Conservation (phyloP, 2,888 invertebrate species). For the Netelia fuscicornis region DNA sequence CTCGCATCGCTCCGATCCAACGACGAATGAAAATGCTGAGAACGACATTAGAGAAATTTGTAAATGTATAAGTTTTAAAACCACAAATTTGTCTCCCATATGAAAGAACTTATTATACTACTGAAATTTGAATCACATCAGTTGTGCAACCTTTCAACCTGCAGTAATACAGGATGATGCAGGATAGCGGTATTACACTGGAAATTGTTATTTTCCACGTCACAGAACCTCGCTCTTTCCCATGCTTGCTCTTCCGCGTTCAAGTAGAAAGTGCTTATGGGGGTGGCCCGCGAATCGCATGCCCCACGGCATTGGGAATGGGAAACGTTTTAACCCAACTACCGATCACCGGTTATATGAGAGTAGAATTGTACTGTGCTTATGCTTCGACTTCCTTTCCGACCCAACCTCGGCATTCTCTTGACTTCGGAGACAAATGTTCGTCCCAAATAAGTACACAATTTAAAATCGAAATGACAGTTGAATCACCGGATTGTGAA, state of each 20-base stretch:
- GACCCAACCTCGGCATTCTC: neutral
- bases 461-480: slow-evolving; percentile 27
- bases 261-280: slow-evolving; percentile 71
- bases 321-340: slow-evolving; percentile 78
- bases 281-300: slow-evolving; percentile 47
- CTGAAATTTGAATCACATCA: neutral
- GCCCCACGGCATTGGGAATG: slow-evolving; percentile 74
- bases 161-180: neutral
- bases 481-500: slow-evolving; percentile 11
- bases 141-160: too few relatives aligned
- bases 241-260: slow-evolving; percentile 55
- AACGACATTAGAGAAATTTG: too few relatives aligned
- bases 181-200: slow-evolving; percentile 18
- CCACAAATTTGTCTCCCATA: neutral
- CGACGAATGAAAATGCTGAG: too few relatives aligned
- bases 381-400: slow-evolving; percentile 8
- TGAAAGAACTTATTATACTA: neutral
- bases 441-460: slow-evolving; percentile 8
- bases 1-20: too few relatives aligned
- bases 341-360: slow-evolving; percentile 75
- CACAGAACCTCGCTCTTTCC: slow-evolving; percentile 22
- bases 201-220: slow-evolving; percentile 67
- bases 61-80: neutral
- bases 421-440: slow-evolving; percentile 29
- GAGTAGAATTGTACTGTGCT: slow-evolving; percentile 70